These are phyloP conservation scores for Acheta domesticus DNA, from an alignment of 2,888 invertebrate species.

Conservation along the genomic window DNA sequence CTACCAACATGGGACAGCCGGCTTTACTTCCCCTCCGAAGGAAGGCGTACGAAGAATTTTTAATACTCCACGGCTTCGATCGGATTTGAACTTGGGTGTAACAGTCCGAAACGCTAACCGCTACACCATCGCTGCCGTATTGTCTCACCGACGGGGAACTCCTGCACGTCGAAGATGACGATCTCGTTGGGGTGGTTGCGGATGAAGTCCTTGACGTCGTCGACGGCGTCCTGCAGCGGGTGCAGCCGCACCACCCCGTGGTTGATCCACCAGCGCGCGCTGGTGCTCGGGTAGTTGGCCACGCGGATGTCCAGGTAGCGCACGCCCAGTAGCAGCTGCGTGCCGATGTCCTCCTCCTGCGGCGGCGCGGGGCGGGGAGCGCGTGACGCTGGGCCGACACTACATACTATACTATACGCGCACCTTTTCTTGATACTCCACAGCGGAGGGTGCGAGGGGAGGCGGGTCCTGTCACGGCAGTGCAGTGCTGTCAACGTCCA, in stretches of 20 bases:
- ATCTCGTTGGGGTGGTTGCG: conserved; percentile 56
- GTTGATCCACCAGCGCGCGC: conserved; percentile 51
- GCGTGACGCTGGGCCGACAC: background rate
- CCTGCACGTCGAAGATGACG: conserved; percentile 58
- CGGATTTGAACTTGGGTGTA: too few relatives aligned
- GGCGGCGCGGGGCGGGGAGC: background rate
- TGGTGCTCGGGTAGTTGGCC: conserved; percentile 49
- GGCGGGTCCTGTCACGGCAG: too few relatives aligned
- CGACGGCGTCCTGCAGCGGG: conserved; percentile 51
- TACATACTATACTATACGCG: too few relatives aligned
- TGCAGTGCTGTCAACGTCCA: too few relatives aligned
- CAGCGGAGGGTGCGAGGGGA: too few relatives aligned
- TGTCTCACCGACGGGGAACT: conserved; percentile 56
- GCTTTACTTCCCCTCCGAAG: too few relatives aligned
- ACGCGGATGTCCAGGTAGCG: conserved; percentile 60
- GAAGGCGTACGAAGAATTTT: too few relatives aligned
- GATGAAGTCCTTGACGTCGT: conserved; percentile 55
- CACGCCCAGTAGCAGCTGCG: conserved; percentile 59
- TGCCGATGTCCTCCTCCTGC: conserved; percentile 57
- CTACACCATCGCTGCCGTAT: background rate
- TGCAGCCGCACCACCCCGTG: conserved; percentile 54
- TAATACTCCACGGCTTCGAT: too few relatives aligned
- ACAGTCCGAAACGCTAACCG: too few relatives aligned
- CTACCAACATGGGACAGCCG: too few relatives aligned
- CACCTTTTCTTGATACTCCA: too few relatives aligned